phyloP scores from a whole-genome alignment of 1,140 invertebrate genomes.

The Cotesia glomerata region DNA sequence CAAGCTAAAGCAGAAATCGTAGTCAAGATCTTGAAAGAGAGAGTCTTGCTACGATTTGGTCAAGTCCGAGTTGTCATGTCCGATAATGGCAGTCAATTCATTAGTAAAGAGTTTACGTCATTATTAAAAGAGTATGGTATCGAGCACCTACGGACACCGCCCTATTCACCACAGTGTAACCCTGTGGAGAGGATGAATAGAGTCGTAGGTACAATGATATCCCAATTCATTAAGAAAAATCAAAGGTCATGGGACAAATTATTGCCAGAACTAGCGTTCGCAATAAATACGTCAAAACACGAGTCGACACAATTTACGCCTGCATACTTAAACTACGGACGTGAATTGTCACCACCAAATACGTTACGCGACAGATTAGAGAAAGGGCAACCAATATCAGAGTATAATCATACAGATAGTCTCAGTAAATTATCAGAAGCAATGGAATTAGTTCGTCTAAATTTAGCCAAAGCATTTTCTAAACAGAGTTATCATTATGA shows the following conservation, averaged over 20 bases:
- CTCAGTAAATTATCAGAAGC: no score
- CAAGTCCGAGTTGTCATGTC: neutral
- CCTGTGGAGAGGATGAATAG: neutral
- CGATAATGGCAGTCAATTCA: neutral
- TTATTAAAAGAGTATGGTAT: neutral
- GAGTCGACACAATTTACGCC: neutral
- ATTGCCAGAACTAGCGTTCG: neutral
- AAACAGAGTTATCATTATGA: no score
- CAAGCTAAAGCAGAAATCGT: slow-evolving; percentile 39
- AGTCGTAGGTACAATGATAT: neutral
- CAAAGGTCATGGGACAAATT: neutral
- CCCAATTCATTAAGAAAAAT: neutral
- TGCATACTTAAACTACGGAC: neutral
- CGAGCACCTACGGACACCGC: neutral
- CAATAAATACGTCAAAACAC: neutral
- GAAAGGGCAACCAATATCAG: no score
- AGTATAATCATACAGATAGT: no score
- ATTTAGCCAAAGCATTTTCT: no score
- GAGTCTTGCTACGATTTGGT: slow-evolving; percentile 44
- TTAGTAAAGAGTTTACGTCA: neutral
- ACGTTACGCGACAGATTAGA: neutral
- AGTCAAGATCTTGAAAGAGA: slow-evolving; percentile 37
- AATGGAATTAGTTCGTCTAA: no score
- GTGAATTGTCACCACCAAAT: neutral
- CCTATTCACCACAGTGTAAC: neutral